phyloP scores from a whole-genome alignment of 1,140 invertebrate genomes.

The Elysia chlorotica region DNA sequence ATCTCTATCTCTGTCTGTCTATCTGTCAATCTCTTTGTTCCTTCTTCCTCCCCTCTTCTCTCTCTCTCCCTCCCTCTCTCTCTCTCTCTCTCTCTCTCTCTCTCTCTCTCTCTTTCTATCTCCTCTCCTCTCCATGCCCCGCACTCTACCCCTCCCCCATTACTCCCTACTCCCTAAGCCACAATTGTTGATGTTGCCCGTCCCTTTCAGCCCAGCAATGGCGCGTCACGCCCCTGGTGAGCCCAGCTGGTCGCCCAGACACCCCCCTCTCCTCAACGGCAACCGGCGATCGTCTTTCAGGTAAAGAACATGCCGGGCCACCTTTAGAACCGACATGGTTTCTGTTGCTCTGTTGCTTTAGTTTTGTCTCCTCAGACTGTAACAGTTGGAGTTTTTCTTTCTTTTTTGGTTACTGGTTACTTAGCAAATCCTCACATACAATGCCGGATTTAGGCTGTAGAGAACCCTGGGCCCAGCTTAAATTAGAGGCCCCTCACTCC shows the following conservation, averaged over 20 bases:
- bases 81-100: too few relatives aligned
- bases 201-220: background rate
- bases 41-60: too few relatives aligned
- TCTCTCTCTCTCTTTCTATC: background rate
- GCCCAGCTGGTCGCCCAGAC: background rate
- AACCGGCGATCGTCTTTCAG: conserved; percentile 5
- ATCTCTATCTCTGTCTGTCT: too few relatives aligned
- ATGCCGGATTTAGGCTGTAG: background rate
- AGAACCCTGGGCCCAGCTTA: too few relatives aligned
- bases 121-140: background rate
- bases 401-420: background rate
- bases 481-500: too few relatives aligned
- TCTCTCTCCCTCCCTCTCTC: too few relatives aligned
- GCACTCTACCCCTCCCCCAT: background rate
- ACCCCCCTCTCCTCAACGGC: background rate
- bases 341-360: background rate
- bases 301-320: conserved; percentile 15
- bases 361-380: background rate
- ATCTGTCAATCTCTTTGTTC: too few relatives aligned
- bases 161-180: background rate
- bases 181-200: background rate
- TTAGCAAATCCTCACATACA: background rate
- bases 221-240: background rate
- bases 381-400: background rate
- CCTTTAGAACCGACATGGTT: background rate